Evolutionary conservation across 2,888 invertebrate genomes (phyloP), one percentile per base, ranked within the genome.

Genomic region (Cheilosia soror): DNA sequence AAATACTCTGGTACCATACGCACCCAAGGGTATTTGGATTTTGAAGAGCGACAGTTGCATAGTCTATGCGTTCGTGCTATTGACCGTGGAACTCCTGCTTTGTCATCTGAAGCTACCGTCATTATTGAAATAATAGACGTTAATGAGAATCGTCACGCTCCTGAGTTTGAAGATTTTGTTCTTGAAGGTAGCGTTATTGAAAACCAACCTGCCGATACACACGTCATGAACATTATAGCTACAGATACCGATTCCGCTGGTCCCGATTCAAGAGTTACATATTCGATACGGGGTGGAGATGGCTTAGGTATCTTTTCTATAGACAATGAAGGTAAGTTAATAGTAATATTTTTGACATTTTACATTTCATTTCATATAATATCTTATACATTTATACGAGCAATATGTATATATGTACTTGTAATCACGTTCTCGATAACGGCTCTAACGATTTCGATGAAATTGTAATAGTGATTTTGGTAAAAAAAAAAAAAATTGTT

Each of bases 301-400:
- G 99, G 99, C 47, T 94, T 98, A 89, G 98, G 98, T 31, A 95
- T 96, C 88, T 99, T 99, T 94, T 94, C 96, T 88, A 96, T 99
- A 87, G 98, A 98, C 91, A 95, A 95, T 90, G 94, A 96, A 93
- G 98, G 98, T 97, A 92, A 93, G 94, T 66, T 13, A 11, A 53
- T 51, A 37, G 1, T 13, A 25, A 9, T 44, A 51, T 33, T 37
- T 37, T 37, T 37, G 3, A 20, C 20, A 20, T 20, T 20, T 20
- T 20, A 20, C 20, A 20, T n/a, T n/a, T n/a, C n/a, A n/a, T n/a
- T n/a, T n/a, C n/a, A n/a, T n/a, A n/a, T n/a, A n/a, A n/a, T 20
- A 20, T 20, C 20, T 20, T 20, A 20, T 20, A 20, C 20, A 20
- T 20, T 20, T 20, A 20, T 20, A 20, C 20, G 20, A 20, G 20